Evolutionary conservation across 1,140 invertebrate genomes (phyloP), one percentile per base, ranked within the genome.

Genomic region (Drosophila cardini): DNA sequence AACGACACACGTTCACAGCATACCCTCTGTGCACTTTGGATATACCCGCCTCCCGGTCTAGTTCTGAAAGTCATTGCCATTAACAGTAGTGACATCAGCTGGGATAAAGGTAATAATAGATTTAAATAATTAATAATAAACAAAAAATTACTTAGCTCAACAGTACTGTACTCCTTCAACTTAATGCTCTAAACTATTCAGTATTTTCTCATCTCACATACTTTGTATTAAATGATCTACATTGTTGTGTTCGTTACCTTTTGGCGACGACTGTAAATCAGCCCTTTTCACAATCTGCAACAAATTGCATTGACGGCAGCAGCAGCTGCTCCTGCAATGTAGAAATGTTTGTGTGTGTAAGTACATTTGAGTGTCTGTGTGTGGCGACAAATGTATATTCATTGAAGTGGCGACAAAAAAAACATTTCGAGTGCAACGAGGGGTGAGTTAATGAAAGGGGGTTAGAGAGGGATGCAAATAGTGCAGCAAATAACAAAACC

Each of bases 401-500:
- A 36, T 52, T 72, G 70, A 67, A 72, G 64, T 73, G 64, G 55
- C 64, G 34, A 26, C 57, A 61, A 45, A 68, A 58, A 4, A 57
- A 45, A 43, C 26, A 72, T 60, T 67, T 43, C 8, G 30, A 53
- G 70, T 67, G 63, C 55, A 55, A 60, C n/a, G 38, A 68, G 63
- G 71, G 71, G 64, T 69, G 64, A 61, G 5, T 30, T 40, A 3
- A 7, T 10, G 56, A 58, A 46, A 50, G 48, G 58, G 69, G 67
- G 36, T 6, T 15, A 36, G 34, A 32, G 34, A 67, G 73, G 77
- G 77, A 81, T 77, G 42, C 61, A 74, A 83, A 81, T 80, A 85
- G 84, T 85, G 77, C 64, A 68, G 81, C 60, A 65, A 55, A 62
- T 32, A 53, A 61, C 64, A 73, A 73, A 73, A 48, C 71, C 4